Base-by-base conservation (phyloP, 1,140 invertebrate genomes). In the Pseudobourletiella spinata region DNA sequence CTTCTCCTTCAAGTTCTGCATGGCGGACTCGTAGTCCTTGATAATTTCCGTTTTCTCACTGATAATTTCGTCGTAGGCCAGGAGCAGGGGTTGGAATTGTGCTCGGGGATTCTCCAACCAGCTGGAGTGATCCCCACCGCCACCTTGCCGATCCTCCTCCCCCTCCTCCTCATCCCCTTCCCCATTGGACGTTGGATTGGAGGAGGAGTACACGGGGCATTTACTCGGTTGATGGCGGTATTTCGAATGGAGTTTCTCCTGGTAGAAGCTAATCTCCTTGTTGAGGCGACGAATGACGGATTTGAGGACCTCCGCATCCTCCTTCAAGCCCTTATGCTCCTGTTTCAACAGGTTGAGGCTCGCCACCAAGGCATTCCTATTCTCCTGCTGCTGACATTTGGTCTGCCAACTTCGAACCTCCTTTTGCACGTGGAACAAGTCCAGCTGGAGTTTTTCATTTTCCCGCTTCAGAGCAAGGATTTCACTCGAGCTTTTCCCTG, bases 11-110 rank as follows among this genome's bases (percentile, higher is more conserved):
- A 85, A 84, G n/a, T 76, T 70, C 24, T 82, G 78, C 42, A 86
- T 76, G 70, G 83, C 79, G 1, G 74, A 70, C 65, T 81, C 81
- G 56, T 84, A 84, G 58, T 79, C 77, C 6, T 75, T 70, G 48
- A 86, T 79, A 24, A 86, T 75, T 24, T 84, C 78, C 22, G 84
- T 79, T 71, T 86, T 86, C 69, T 86, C 84, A 1, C 71, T 72
- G 16, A 86, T 72, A 20, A 79, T 81, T 66, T 85, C 83, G 64
- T 84, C 79, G 66, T 86, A 86, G 28, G 84, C 83, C 70, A 84
- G 79, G 22, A 86, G 72, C 20, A 86, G 74, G 1, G 84, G 84
- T n/a, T 50, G 57, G 3, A 65, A 30, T 16, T 16, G 50, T 3
- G 22, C 77, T 80, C 42, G 83, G 69, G 26, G 79, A 81, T 64